Evolutionary conservation across 1,140 invertebrate genomes (phyloP).

Genomic region (Anastrepha ludens): DNA sequence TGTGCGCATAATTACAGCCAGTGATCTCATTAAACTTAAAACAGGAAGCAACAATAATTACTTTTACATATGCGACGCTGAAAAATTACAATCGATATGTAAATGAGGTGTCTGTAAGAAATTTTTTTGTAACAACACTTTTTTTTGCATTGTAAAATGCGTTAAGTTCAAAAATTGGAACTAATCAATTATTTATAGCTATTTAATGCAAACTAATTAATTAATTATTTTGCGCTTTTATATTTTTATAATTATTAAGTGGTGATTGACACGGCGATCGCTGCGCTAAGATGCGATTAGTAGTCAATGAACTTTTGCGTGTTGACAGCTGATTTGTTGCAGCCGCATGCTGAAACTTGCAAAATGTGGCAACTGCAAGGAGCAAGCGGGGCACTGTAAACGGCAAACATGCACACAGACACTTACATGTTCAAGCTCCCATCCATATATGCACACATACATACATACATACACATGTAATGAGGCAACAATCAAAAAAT

Average conservation of each 20-base stretch:
- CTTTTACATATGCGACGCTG: background rate
- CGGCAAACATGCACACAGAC: no score
- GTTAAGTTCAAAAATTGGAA: background rate
- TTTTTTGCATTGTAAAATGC: background rate
- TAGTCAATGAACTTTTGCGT: constrained; percentile 31
- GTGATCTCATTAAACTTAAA: constrained; percentile 14
- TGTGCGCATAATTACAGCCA: background rate
- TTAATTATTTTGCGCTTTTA: background rate
- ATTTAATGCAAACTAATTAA: background rate
- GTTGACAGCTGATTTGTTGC: background rate
- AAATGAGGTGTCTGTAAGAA: background rate
- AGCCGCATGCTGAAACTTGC: background rate
- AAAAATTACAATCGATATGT: background rate
- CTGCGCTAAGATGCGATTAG: background rate
- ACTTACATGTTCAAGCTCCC: no score
- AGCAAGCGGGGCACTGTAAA: no score
- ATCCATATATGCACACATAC: background rate
- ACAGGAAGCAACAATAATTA: background rate
- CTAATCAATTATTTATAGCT: background rate
- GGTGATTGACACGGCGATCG: background rate
- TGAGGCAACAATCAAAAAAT: background rate
- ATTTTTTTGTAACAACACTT: background rate
- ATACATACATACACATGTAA: background rate
- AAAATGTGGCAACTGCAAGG: background rate
- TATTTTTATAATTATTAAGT: constrained; percentile 26